Percentiles rank a stretch among this genome's conserved stretches.
phyloP scores from a whole-genome alignment of 2,113 vertebrate genomes.

The Salvelinus namaycush region DNA sequence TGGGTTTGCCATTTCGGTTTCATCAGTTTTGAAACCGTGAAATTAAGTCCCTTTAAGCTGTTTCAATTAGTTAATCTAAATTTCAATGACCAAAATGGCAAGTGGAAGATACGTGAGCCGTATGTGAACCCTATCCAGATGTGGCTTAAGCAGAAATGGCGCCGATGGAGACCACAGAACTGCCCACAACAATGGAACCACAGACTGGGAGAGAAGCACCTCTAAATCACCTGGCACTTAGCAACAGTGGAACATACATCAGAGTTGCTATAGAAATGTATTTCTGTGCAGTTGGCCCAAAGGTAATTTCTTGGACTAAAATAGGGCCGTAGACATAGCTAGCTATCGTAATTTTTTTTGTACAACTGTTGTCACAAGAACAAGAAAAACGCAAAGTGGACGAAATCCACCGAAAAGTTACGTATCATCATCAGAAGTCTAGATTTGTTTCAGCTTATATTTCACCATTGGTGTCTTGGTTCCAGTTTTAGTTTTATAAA shows the following conservation, averaged over 20 bases:
- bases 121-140: conserved; percentile 8
- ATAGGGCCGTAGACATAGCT: conserved; percentile 44
- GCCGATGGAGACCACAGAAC: conserved; percentile 24
- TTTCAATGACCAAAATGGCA: background rate
- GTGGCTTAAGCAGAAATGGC: too few species aligned
- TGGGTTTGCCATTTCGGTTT: conserved; percentile 34
- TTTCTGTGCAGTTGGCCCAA: conserved; percentile 56
- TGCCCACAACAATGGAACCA: conserved; percentile 22
- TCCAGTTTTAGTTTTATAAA: conserved; percentile 42
- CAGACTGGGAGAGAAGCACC: background rate
- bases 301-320: conserved; percentile 48
- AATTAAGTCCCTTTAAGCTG: too few species aligned
- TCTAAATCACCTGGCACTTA: conserved; percentile 55
- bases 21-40: too few species aligned
- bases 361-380: conserved; percentile 58
- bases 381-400: conserved; percentile 3
- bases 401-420: conserved; percentile 48
- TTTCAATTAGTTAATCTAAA: conserved; percentile 8
- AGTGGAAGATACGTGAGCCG: conserved; percentile 3
- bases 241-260: conserved; percentile 68
- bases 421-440: conserved; percentile 45
- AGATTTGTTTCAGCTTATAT: conserved; percentile 68
- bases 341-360: conserved; percentile 36
- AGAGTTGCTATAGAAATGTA: conserved; percentile 71
- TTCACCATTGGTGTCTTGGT: conserved; percentile 81